Conservation (phyloP, 2,888 invertebrate species). For the Beris chalybata region DNA sequence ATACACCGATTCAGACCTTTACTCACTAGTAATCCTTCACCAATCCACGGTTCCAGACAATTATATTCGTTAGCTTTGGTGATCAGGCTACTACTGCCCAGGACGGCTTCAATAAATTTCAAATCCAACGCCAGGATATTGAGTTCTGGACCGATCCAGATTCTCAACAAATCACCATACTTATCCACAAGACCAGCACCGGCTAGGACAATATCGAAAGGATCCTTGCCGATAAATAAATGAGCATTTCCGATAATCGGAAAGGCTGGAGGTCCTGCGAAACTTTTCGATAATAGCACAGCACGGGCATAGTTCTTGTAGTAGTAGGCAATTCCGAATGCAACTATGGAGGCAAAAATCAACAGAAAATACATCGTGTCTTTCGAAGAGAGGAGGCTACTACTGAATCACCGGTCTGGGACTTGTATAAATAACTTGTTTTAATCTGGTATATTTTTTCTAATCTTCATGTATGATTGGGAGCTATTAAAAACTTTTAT, state of each 20-base stretch:
- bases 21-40: slow-evolving; percentile 62
- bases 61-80: slow-evolving; percentile 62
- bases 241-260: slow-evolving; percentile 58
- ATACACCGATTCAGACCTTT: slow-evolving; percentile 36
- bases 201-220: slow-evolving; percentile 41
- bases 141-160: slow-evolving; percentile 52
- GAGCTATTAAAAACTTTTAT: too few relatives aligned
- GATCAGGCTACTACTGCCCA: slow-evolving; percentile 49
- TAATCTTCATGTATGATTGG: too few relatives aligned
- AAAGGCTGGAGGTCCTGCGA: slow-evolving; percentile 50
- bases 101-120: slow-evolving; percentile 48
- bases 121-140: slow-evolving; percentile 48
- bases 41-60: slow-evolving; percentile 58
- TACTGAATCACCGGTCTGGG: too few relatives aligned
- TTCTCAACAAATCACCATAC: slow-evolving; percentile 40
- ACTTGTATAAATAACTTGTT: too few relatives aligned
- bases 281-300: slow-evolving; percentile 31
- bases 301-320: slow-evolving; percentile 22
- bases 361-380: too few relatives aligned
- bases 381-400: too few relatives aligned
- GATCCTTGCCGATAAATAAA: slow-evolving; percentile 51
- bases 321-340: neutral
- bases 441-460: too few relatives aligned
- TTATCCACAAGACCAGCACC: neutral
- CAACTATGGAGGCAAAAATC: neutral